These are phyloP conservation scores for Amyelois transitella DNA, from an alignment of 1,140 invertebrate species.

Conservation along the genomic window DNA sequence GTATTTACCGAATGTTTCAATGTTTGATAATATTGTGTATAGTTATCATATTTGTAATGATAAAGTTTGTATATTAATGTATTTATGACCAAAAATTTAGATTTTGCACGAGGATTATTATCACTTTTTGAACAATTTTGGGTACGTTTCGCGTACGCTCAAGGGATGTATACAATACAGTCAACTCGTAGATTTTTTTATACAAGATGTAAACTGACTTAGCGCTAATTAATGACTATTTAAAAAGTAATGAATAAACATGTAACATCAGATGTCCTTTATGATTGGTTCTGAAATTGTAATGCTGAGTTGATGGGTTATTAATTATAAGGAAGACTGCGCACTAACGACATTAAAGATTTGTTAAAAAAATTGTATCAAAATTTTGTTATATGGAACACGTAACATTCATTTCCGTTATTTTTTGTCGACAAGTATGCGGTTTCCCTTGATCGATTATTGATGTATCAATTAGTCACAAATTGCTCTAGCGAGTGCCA, in stretches of 20 bases:
- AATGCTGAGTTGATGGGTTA: slow-evolving; percentile 28
- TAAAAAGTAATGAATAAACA: neutral
- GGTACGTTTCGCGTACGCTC: slow-evolving; percentile 19
- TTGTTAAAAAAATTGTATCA: neutral
- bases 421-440: no score
- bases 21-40: slow-evolving; percentile 26
- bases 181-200: neutral
- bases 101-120: slow-evolving; percentile 61
- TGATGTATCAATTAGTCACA: slow-evolving; percentile 17
- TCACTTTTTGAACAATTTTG: slow-evolving; percentile 55
- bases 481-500: slow-evolving; percentile 28
- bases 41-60: slow-evolving; percentile 35
- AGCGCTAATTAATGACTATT: neutral
- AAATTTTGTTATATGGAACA: no score
- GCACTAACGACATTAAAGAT: neutral
- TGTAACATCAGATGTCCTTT: no score
- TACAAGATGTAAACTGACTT: slow-evolving; percentile 8
- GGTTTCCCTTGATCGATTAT: neutral
- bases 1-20: slow-evolving; percentile 21
- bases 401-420: no score
- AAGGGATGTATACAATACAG: slow-evolving; percentile 14
- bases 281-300: slow-evolving; percentile 14
- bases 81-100: slow-evolving; percentile 70
- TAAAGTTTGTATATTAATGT: slow-evolving; percentile 66
- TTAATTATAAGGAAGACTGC: no score